Conservation (phyloP, 2,113 vertebrate genomes). For the Dinomys branickii region DNA sequence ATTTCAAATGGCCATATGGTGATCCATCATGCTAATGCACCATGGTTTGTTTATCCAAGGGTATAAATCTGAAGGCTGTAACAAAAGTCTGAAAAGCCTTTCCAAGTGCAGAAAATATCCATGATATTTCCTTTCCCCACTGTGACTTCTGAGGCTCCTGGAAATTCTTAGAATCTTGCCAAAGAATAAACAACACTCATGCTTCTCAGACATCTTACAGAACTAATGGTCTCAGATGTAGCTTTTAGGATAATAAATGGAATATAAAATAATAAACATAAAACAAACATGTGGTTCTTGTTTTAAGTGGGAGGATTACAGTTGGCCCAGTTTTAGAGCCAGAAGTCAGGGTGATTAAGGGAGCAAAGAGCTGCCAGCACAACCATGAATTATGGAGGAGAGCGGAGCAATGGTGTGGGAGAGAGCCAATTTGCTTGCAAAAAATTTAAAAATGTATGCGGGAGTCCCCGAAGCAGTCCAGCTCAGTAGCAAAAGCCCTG, state of each 20-base stretch:
- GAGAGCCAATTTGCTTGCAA: slow-evolving; percentile 56
- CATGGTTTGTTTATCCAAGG: slow-evolving; percentile 5
- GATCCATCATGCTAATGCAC: neutral
- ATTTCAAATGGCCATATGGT: neutral
- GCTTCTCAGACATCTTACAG: neutral
- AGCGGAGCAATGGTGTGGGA: neutral
- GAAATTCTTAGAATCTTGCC: slow-evolving; percentile 32
- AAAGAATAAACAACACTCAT: neutral
- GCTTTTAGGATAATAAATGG: slow-evolving; percentile 70
- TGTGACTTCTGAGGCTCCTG: neutral
- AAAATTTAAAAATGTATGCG: slow-evolving; percentile 57
- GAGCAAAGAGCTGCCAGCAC: neutral
- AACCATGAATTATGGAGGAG: slow-evolving; percentile 53
- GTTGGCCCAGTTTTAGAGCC: slow-evolving; percentile 23
- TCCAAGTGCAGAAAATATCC: neutral
- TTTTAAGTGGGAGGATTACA: slow-evolving; percentile 54
- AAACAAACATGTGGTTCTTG: slow-evolving; percentile 57
- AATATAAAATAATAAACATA: slow-evolving; percentile 60
- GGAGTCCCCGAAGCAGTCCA: neutral
- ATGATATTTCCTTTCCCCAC: neutral
- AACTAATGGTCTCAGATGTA: slow-evolving; percentile 48
- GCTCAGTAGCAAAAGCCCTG: neutral
- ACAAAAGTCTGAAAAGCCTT: slow-evolving; percentile 49
- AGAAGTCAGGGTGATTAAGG: slow-evolving; percentile 47
- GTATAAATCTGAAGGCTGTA: slow-evolving; percentile 20